Conservation (phyloP, 2,797 vertebrate genomes). For the Squalus acanthias region DNA sequence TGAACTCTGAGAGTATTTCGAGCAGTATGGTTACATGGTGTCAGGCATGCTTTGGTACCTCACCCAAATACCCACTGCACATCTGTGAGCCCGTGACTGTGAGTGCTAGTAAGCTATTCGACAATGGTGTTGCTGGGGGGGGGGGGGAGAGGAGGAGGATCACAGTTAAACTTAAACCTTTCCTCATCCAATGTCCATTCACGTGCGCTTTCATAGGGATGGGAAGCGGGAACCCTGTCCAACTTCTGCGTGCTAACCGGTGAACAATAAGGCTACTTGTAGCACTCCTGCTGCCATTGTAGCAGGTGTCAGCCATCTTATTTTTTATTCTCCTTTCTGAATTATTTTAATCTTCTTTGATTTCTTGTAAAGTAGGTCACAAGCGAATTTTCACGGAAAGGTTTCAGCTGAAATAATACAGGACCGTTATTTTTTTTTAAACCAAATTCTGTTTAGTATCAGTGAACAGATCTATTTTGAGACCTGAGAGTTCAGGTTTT, state of each 20-base stretch:
- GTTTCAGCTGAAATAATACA: neutral
- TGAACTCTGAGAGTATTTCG: neutral
- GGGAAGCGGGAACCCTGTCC: neutral
- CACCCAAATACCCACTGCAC: no score
- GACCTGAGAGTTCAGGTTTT: neutral
- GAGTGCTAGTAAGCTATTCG: no score
- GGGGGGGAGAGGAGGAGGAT: no score
- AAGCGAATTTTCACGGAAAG: no score
- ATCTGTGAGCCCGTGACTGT: no score
- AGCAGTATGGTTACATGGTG: neutral
- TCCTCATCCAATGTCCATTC: no score
- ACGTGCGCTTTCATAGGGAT: neutral
- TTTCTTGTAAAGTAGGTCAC: no score
- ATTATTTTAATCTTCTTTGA: no score
- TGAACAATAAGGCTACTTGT: neutral
- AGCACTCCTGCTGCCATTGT: neutral
- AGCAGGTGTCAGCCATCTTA: neutral
- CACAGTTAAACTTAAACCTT: no score
- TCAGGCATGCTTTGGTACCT: neutral
- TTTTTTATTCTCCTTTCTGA: neutral
- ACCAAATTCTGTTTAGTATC: neutral
- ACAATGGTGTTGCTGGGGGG: no score
- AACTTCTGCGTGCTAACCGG: no score
- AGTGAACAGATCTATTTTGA: neutral
- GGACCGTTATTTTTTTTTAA: neutral